Base-by-base conservation (phyloP, 2,113 vertebrate genomes). In the Atlantisia rogersi region DNA sequence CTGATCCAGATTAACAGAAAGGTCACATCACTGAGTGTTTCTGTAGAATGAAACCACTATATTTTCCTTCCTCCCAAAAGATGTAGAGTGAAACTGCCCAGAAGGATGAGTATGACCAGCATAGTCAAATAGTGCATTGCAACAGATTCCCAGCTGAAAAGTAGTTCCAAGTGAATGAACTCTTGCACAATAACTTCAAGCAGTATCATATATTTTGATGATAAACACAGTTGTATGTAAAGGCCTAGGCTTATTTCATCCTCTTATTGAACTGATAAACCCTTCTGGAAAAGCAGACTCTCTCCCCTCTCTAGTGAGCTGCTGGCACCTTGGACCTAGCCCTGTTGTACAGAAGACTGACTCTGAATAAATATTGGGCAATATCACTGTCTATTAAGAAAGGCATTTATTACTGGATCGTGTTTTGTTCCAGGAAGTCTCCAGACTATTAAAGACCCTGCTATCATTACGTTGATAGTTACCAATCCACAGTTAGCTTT, bases 391-490 rank as follows among this genome's bases (percentile, higher is more conserved):
- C 67, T 50, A 0, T 20, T 31, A 10, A 26, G 35, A 77, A 58
- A 2, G 52, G 22, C 11, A 31, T 24, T 56, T 58, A n/a, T 42
- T 11, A 19, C 7, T 44, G 37, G 52, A 12, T 18, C 22, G 5
- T 52, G 40, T 24, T 81, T 84, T 46, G 21, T 71, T 67, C 64
- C 59, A 67, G 32, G n/a, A 59, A 70, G 5, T 3, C 52, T 48
- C 15, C 10, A 26, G 52, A 24, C 14, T 48, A 9, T 11, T 21
- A 22, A 40, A 40, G 22, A 37, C 29, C 55, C 42, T 20, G 15
- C 59, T 17, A 20, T 11, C 28, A 9, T 11, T 10, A 44, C 2
- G 3, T 0, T 40, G 11, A 15, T 2, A 37, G 29, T 9, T 52
- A 22, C 70, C 82, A 86, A 58, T 18, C 42, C 71, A 35, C 28